These are phyloP conservation scores for Trinorchestia longiramus DNA, from an alignment of 1,140 invertebrate species.

Conservation along the genomic window DNA sequence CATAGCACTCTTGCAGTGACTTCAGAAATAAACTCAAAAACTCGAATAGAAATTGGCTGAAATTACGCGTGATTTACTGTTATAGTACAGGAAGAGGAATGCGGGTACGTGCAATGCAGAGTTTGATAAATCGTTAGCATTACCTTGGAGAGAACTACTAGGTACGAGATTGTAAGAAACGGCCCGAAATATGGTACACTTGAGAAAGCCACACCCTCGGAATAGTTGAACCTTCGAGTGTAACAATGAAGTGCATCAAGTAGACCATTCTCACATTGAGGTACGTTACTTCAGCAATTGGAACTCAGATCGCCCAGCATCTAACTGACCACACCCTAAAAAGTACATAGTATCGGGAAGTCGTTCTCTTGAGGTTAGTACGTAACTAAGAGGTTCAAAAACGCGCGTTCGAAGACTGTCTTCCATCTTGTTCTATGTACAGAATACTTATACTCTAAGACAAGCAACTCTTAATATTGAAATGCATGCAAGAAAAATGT, in stretches of 20 bases:
- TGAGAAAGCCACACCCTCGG: slow-evolving; percentile 5
- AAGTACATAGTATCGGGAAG: background rate
- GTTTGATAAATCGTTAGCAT: background rate
- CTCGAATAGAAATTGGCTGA: background rate
- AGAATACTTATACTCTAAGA: background rate
- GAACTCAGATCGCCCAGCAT: background rate
- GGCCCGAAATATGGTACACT: background rate
- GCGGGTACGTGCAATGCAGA: background rate
- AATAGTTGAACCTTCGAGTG: background rate
- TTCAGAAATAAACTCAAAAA: no score
- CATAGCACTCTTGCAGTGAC: no score
- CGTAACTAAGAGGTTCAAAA: background rate
- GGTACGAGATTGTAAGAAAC: background rate
- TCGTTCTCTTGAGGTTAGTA: background rate
- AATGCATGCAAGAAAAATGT: background rate
- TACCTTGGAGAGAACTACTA: background rate
- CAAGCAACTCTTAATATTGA: background rate
- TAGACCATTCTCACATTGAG: background rate
- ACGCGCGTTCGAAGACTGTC: background rate
- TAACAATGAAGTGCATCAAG: slow-evolving; percentile 6
- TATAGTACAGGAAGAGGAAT: background rate
- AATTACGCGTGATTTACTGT: background rate
- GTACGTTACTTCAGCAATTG: background rate
- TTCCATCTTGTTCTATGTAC: background rate
- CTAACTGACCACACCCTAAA: background rate